phyloP scores from a whole-genome alignment of 2,113 vertebrate genomes.

The Sinocyclocheilus maitianheensis region DNA sequence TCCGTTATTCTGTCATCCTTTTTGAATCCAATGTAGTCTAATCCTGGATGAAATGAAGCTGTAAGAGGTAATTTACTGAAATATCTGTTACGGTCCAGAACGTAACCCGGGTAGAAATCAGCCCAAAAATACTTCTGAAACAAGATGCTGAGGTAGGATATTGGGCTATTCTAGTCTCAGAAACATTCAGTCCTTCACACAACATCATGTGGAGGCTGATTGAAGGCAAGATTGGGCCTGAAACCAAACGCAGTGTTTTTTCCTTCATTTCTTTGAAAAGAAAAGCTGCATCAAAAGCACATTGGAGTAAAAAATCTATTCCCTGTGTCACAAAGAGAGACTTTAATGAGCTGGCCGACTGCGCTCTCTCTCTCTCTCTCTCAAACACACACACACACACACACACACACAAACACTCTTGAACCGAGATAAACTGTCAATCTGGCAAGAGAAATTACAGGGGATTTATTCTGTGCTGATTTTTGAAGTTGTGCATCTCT shows the following conservation, averaged over 20 bases:
- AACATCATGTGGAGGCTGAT: neutral
- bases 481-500: constrained; percentile 25
- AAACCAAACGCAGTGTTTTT: constrained; percentile 30
- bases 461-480: constrained; percentile 36
- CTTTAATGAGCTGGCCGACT: constrained; percentile 37
- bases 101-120: neutral
- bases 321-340: constrained; percentile 40
- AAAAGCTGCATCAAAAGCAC: constrained; percentile 30
- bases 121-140: neutral
- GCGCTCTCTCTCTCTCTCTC: neutral
- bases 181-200: neutral
- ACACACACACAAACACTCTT: constrained; percentile 9
- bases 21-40: neutral
- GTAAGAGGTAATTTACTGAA: constrained; percentile 4
- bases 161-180: constrained; percentile 1
- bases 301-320: constrained; percentile 46
- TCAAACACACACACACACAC: too few relatives aligned
- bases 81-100: neutral
- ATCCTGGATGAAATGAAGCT: neutral
- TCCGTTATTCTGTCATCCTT: neutral
- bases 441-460: constrained; percentile 34
- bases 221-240: constrained; percentile 11
- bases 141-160: neutral
- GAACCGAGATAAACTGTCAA: constrained; percentile 39
- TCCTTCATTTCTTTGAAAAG: constrained; percentile 40